Base-by-base conservation (phyloP, 1,140 invertebrate species). In the Chionoecetes opilio region DNA sequence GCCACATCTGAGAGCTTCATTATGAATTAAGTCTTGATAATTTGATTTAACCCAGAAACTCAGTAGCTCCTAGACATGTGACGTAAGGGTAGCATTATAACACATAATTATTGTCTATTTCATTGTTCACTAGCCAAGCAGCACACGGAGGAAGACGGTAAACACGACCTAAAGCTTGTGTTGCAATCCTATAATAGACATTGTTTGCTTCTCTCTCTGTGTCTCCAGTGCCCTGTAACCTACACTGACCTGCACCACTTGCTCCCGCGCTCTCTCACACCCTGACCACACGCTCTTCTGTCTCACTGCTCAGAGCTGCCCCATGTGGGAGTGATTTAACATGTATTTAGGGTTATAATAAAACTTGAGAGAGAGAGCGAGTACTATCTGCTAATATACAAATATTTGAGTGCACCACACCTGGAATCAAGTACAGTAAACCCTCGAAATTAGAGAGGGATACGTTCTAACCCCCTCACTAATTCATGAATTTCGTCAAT, bases 141-240 rank as follows among this genome's bases (percentile, higher is more conserved):
- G 91, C 94, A 95, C 84, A 92, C 82, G 89, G 94, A 95, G 34
- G 94, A 95, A 46, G 94, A 95, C 90, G 94, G 94, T 95, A 95
- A 95, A 86, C 90, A n/a, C 38, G 31, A 31, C 32, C 11, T 88
- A 21, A 93, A 85, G 63, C 63, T 75, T 75, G 21, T n/a, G 63
- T 75, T 75, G 63, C 63, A 75, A 75, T 75, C 63, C 63, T 75
- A n/a, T n/a, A n/a, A n/a, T n/a, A n/a, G 63, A 53, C 46, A 53
- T 21, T 75, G 63, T 82, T 86, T 86, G 53, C 37, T 29, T 93
- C 38, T 85, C 35, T 85, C 34, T 34, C 37, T 53, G 26, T 38
- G 87, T 38, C 29, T 89, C 41, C 26, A n/a, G 35, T 89, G 37
- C 41, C 87, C 87, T 26, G n/a, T n/a, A n/a, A n/a, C n/a, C n/a